These are phyloP conservation scores for Podocnemis expansa DNA, from an alignment of 2,113 vertebrate genomes.

Conservation along the genomic window DNA sequence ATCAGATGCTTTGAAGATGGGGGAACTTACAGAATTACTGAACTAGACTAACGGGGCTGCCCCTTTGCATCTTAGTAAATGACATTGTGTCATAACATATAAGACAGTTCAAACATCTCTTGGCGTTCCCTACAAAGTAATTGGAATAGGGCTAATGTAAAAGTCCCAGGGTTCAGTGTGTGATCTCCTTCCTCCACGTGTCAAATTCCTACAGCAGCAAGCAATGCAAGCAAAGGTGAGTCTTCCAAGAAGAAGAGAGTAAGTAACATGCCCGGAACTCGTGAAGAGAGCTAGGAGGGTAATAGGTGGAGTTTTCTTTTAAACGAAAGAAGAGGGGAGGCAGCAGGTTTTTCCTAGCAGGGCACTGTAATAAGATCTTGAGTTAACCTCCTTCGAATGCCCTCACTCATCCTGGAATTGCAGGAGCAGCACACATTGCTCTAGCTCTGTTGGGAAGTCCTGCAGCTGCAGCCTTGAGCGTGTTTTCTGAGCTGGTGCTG, in stretches of 20 bases:
- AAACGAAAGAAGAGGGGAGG: background rate
- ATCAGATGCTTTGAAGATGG: too few relatives aligned
- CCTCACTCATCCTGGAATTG: background rate
- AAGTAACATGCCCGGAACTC: background rate
- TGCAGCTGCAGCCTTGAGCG: background rate
- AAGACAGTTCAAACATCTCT: background rate
- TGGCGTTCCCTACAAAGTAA: background rate
- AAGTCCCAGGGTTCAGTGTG: background rate
- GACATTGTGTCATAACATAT: background rate
- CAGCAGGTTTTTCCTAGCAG: background rate
- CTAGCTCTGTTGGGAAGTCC: background rate
- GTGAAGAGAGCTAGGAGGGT: background rate
- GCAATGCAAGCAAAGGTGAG: background rate
- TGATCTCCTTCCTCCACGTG: background rate
- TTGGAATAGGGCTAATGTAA: background rate
- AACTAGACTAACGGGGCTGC: too few relatives aligned
- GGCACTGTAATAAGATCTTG: background rate
- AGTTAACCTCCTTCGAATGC: background rate
- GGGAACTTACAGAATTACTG: too few relatives aligned
- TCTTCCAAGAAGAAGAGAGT: background rate
- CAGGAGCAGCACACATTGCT: background rate
- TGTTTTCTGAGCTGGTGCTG: background rate
- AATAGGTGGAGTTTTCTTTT: too few relatives aligned
- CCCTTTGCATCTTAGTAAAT: too few relatives aligned
- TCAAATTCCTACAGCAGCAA: too few relatives aligned